These are phyloP conservation scores for Rhineura floridana DNA, from an alignment of 2,113 vertebrate genomes.

Conservation along the genomic window DNA sequence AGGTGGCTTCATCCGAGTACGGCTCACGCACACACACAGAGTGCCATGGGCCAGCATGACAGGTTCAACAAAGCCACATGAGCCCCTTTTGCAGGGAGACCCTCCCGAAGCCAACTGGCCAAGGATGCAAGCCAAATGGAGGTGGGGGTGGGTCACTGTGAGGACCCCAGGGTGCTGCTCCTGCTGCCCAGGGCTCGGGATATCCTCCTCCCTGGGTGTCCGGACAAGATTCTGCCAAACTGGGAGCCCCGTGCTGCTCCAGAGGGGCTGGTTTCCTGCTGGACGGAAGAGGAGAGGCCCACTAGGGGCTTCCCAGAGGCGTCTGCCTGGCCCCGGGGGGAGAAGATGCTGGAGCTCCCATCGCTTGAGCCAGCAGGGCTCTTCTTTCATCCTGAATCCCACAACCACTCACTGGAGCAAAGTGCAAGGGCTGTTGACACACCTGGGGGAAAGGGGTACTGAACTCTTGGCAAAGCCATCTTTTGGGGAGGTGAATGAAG, in stretches of 20 bases:
- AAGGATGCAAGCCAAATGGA: background rate
- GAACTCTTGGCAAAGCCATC: background rate
- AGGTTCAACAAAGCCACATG: background rate
- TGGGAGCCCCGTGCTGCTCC: rapidly evolving
- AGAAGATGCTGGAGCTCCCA: background rate
- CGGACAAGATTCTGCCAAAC: too few species aligned
- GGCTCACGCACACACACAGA: too few species aligned
- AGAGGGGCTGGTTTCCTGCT: too few species aligned
- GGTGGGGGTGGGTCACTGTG: too few species aligned
- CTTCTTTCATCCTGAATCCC: background rate
- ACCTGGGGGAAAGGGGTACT: background rate
- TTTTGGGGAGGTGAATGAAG: too few species aligned
- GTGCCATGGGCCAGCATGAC: background rate
- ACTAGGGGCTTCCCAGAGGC: background rate
- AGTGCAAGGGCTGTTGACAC: background rate
- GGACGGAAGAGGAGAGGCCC: too few species aligned
- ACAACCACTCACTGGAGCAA: background rate
- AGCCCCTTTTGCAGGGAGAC: background rate
- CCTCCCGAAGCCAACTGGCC: background rate
- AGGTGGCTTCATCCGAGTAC: background rate
- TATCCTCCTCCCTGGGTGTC: too few species aligned
- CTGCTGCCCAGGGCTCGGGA: too few species aligned
- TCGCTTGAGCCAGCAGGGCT: too few species aligned
- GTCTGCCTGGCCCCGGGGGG: background rate
- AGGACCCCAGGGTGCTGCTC: too few species aligned